Evolutionary conservation across 2,797 vertebrate genomes (phyloP).

Genomic region (Eremophila alpestris): DNA sequence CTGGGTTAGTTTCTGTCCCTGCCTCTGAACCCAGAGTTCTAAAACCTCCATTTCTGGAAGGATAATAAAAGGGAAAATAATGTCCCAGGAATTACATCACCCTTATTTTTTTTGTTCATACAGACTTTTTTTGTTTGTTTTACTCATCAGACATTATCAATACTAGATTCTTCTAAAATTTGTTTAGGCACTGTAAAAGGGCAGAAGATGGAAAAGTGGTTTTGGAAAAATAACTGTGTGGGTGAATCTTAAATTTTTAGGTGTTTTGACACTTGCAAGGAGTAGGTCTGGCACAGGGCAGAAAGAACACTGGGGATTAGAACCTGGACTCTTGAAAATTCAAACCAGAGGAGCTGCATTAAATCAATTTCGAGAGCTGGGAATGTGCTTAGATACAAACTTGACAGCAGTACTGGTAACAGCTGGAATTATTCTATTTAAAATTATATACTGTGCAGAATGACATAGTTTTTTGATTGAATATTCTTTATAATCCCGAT

Average conservation of each 20-base stretch:
- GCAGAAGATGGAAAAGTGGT: not conserved
- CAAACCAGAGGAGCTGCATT: not conserved
- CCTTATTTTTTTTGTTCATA: not conserved
- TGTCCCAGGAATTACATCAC: not conserved
- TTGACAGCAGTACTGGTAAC: conserved; percentile 18
- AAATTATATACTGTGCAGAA: conserved; percentile 40
- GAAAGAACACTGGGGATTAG: not conserved
- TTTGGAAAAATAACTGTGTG: not conserved
- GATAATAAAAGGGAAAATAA: not conserved
- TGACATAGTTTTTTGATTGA: conserved; percentile 5
- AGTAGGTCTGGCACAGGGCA: not conserved
- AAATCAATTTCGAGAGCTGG: not conserved
- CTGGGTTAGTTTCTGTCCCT: not conserved
- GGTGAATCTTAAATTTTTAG: not conserved
- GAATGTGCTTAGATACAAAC: not conserved
- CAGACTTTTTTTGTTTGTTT: not conserved
- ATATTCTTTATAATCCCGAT: conserved; percentile 38
- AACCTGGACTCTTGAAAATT: not conserved
- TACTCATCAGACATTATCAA: not conserved
- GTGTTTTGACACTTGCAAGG: not conserved
- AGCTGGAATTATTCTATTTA: conserved; percentile 47
- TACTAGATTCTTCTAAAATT: not conserved
- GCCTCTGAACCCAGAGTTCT: not conserved
- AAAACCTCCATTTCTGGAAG: not conserved
- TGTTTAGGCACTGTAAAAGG: not conserved